phyloP scores from a whole-genome alignment of 2,888 invertebrate species.

The Pherbina coryleti region DNA sequence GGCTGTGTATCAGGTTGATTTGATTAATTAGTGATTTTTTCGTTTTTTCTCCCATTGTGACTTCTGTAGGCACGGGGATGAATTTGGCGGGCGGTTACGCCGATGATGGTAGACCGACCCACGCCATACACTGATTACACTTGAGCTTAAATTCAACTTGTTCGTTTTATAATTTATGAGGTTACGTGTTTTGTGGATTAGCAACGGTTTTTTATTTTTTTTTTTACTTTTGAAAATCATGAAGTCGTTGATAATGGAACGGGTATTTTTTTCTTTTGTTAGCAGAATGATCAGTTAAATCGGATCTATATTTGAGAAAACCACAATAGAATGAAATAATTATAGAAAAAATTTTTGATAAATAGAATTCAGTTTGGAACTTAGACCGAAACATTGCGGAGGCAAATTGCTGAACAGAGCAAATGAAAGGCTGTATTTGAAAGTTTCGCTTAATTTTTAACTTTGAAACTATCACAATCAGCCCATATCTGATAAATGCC shows the following conservation, averaged over 20 bases:
- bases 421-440: not conserved
- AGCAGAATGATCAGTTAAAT: too few species aligned
- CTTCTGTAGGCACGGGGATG: not conserved
- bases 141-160: not conserved
- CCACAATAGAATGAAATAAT: too few species aligned
- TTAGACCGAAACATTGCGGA: too few species aligned
- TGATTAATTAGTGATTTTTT: constrained; percentile 33
- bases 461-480: not conserved
- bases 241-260: too few species aligned
- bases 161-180: not conserved
- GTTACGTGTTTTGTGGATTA: constrained; percentile 13
- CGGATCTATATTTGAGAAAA: too few species aligned
- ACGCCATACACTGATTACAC: constrained; percentile 19
- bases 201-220: not conserved
- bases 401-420: not conserved
- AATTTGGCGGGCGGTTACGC: not conserved
- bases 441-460: not conserved
- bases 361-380: too few species aligned
- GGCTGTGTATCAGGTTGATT: constrained; percentile 32
- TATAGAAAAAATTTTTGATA: too few species aligned
- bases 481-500: not conserved
- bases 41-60: not conserved
- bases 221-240: too few species aligned
- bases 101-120: not conserved
- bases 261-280: too few species aligned